Base-by-base conservation (phyloP, 2,113 vertebrate genomes). In the Nansenia antarctica region DNA sequence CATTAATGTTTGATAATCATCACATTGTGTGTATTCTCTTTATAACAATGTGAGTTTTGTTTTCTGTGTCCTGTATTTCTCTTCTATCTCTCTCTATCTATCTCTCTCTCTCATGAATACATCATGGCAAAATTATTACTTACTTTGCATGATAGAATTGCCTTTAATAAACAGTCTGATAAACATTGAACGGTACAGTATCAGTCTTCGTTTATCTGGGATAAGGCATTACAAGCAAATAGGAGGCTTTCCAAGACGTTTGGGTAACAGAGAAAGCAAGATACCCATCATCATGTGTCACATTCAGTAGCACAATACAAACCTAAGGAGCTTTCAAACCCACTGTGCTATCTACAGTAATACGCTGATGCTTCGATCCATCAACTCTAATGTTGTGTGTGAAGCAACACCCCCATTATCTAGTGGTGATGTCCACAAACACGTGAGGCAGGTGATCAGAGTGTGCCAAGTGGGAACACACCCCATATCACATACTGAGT, bases 1-100 rank as follows among this genome's bases (percentile, higher is more conserved):
- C 83, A 74, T 45, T 0, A 78, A 72, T 67, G 53, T 83, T 79
- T 73, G 70, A 76, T 70, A 68, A 69, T 74, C 71, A 69, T 65
- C 72, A 60, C 34, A 62, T 39, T 70, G 72, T 29, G 1, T 52
- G 70, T 67, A 6, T 69, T 42, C 64, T n/a, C 34, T 52, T 15
- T 45, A 64, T 60, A 81, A n/a, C n/a, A n/a, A n/a, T n/a, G n/a
- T n/a, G n/a, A n/a, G n/a, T n/a, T n/a, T n/a, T n/a, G n/a, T n/a
- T n/a, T n/a, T n/a, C n/a, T n/a, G n/a, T n/a, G n/a, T 27, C 27
- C 31, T 2, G 18, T 15, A 37, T 5, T 73, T 18, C 6, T 71
- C 15, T 74, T 27, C 54, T 70, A 24, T 26, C 58, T 64, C 5
- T 5, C 5, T 37, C 35, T 37, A 37, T 37, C 35, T 37, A 37